These are phyloP conservation scores for Orchestes rusci DNA, from an alignment of 2,888 invertebrate genomes.

Conservation along the genomic window DNA sequence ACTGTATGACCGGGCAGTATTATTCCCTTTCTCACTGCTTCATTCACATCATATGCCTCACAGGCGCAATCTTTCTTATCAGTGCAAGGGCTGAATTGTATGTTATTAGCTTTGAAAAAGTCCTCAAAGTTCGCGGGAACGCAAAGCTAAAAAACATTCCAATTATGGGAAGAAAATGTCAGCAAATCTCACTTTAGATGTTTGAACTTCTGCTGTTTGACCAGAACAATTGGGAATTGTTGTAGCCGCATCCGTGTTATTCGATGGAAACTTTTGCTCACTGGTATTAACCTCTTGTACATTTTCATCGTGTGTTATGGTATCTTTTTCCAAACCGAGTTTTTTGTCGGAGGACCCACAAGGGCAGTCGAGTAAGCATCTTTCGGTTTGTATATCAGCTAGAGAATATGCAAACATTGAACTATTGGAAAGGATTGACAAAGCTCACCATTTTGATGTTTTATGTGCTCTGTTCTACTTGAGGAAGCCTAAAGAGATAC, in stretches of 20 bases:
- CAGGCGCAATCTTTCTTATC: conserved; percentile 17
- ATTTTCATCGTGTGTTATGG: no score
- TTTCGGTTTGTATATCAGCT: no score
- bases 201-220: conserved; percentile 6
- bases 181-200: conserved; percentile 2
- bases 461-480: no score
- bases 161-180: neutral
- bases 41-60: conserved; percentile 13
- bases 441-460: no score
- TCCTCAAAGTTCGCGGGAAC: conserved; percentile 19
- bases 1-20: conserved; percentile 14
- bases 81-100: conserved; percentile 9
- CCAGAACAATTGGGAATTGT: conserved; percentile 6
- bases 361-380: no score
- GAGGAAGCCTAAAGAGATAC: no score
- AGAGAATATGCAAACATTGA: no score
- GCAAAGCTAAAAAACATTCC: conserved; percentile 13
- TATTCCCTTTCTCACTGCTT: conserved; percentile 12
- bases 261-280: no score
- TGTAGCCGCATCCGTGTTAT: neutral
- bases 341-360: no score
- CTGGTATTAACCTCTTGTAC: no score
- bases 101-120: conserved; percentile 3
- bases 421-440: no score
- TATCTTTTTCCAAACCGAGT: no score